phyloP scores from a whole-genome alignment of 2,797 vertebrate genomes.

The Benthosema pterotum region DNA sequence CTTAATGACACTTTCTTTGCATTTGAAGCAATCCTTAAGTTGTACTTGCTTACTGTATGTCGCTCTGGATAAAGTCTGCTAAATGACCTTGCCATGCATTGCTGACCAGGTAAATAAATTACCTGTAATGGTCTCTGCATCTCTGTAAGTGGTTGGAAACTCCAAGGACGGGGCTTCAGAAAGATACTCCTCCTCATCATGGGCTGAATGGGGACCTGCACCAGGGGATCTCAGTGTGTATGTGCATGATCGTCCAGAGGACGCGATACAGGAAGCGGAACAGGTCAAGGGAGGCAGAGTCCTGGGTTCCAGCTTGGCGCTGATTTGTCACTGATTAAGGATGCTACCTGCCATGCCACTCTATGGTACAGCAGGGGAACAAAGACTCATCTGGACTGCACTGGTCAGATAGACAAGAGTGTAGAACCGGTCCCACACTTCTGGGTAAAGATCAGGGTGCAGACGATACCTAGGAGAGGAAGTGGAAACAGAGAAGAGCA shows the following conservation, averaged over 20 bases:
- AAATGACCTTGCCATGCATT: background rate
- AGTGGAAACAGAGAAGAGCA: background rate
- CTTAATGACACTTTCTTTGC: too few species aligned
- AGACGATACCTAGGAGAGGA: constrained; percentile 45
- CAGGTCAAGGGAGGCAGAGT: constrained; percentile 83
- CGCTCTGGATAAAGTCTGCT: too few species aligned
- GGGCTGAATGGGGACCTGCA: constrained; percentile 69
- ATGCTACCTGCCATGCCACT: constrained; percentile 85
- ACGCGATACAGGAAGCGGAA: constrained; percentile 75
- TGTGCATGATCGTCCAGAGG: constrained; percentile 67
- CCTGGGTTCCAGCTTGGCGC: constrained; percentile 97
- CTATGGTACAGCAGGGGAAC: background rate
- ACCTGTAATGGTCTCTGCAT: constrained; percentile 99
- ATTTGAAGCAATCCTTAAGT: too few species aligned
- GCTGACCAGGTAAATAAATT: constrained; percentile 29
- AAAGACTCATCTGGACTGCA: background rate
- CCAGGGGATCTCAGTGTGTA: constrained; percentile 52
- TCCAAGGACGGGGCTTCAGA: constrained; percentile 82
- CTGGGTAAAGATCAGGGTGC: background rate
- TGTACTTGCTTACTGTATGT: too few species aligned
- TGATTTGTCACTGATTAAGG: constrained; percentile 84
- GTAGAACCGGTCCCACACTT: constrained; percentile 14
- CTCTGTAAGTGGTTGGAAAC: constrained; percentile 81
- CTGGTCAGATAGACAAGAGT: background rate
- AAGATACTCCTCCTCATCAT: constrained; percentile 84